Percentiles rank a stretch among this genome's conserved stretches.
phyloP scores from a whole-genome alignment of 2,113 vertebrate species.

The Python bivittatus region DNA sequence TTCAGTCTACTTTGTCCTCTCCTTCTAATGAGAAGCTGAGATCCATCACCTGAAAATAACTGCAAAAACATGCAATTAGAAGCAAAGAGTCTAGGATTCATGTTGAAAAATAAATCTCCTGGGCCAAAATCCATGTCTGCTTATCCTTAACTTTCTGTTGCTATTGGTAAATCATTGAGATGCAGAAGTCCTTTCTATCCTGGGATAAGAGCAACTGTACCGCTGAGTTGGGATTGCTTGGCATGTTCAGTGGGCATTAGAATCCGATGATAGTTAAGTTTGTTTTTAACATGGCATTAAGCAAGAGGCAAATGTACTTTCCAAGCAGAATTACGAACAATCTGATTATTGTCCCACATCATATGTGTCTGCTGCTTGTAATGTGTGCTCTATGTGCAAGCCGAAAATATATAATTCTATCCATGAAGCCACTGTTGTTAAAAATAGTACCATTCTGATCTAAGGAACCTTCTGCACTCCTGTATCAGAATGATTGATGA shows the following conservation, averaged over 20 bases:
- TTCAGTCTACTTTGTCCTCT: background rate
- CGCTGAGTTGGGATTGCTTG: background rate
- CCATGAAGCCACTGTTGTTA: slow-evolving; percentile 4
- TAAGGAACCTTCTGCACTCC: background rate
- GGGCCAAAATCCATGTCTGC: background rate
- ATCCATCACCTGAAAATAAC: background rate
- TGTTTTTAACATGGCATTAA: background rate
- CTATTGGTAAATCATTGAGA: background rate
- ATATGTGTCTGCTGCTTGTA: background rate
- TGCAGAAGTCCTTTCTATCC: background rate
- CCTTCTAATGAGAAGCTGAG: background rate
- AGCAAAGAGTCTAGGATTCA: background rate
- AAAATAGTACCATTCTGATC: slow-evolving; percentile 2
- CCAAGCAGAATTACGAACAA: background rate
- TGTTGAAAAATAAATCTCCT: background rate
- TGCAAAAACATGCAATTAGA: background rate
- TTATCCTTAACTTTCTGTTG: background rate
- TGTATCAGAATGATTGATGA: slow-evolving; percentile 44
- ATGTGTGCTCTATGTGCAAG: background rate
- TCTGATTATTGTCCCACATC: background rate
- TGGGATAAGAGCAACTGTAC: background rate
- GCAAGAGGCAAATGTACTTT: background rate
- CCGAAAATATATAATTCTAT: background rate
- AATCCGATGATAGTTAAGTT: background rate
- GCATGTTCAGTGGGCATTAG: background rate